A percentile compares a stretch with the other conserved stretches of the same genome.
These are phyloP conservation scores for Noctua janthe DNA, from an alignment of 2,888 invertebrate species.

Conservation along the genomic window DNA sequence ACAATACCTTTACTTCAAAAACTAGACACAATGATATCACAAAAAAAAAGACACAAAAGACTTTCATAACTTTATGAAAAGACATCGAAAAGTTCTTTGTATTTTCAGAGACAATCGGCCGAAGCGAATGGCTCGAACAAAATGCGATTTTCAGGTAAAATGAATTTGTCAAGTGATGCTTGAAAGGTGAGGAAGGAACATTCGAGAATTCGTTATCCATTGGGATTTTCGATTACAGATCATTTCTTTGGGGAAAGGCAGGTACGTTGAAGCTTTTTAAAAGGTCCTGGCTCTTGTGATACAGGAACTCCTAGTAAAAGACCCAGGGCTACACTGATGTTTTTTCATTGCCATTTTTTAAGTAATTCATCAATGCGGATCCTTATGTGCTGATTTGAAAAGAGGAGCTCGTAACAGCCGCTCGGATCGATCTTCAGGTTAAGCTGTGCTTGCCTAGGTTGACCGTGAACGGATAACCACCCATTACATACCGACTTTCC, in stretches of 20 bases:
- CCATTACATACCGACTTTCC: too few species aligned
- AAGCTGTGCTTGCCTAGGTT: too few species aligned
- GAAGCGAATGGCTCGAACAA: conserved; percentile 38
- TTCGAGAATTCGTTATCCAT: conserved; percentile 35
- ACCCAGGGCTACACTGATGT: background rate
- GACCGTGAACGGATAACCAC: too few species aligned
- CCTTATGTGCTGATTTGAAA: background rate
- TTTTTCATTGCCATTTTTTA: background rate
- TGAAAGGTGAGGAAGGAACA: conserved; percentile 28
- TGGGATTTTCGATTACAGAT: conserved; percentile 21
- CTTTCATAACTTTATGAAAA: conserved; percentile 34
- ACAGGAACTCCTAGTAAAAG: too few species aligned
- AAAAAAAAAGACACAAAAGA: conserved; percentile 24
- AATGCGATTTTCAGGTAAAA: conserved; percentile 57
- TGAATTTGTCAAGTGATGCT: conserved; percentile 53
- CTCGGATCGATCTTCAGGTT: too few species aligned
- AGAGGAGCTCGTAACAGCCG: background rate
- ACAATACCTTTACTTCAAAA: conserved; percentile 1
- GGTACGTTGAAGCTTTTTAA: too few species aligned
- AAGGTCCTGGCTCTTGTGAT: too few species aligned
- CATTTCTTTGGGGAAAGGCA: conserved; percentile 12
- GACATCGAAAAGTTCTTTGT: conserved; percentile 16
- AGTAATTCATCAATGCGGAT: background rate
- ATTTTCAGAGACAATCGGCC: conserved; percentile 34
- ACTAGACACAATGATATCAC: conserved; percentile 22